Conservation (phyloP, 2,888 invertebrate species). For the Ornithoptera priamus region DNA sequence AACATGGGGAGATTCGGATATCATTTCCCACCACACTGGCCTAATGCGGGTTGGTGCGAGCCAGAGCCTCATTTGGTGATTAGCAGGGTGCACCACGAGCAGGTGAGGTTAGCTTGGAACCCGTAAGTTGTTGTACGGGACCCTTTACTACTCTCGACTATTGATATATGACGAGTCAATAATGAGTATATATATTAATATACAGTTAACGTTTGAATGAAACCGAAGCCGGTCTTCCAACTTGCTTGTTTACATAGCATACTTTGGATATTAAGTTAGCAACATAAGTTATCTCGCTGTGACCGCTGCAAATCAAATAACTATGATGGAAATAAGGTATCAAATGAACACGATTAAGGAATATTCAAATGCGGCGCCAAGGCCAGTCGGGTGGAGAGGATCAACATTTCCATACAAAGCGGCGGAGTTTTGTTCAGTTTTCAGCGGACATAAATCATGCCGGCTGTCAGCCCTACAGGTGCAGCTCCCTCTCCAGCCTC, state of each 20-base stretch:
- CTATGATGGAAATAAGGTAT: slow-evolving; percentile 7
- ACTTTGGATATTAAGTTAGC: not conserved
- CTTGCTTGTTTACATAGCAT: not conserved
- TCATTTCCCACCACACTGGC: no score
- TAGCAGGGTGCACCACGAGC: no score
- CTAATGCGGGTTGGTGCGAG: no score
- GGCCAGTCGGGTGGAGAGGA: slow-evolving; percentile 33
- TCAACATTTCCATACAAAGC: slow-evolving; percentile 63
- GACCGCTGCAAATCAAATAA: not conserved
- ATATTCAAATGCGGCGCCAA: slow-evolving; percentile 35
- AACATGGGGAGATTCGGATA: no score
- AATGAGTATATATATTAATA: no score
- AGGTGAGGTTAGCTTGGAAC: no score
- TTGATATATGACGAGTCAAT: no score
- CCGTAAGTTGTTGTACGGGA: no score
- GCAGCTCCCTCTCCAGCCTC: slow-evolving; percentile 49
- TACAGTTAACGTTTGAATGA: no score
- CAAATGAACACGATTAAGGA: slow-evolving; percentile 2
- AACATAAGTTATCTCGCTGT: not conserved
- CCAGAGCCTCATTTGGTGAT: no score
- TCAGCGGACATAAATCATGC: slow-evolving; percentile 62
- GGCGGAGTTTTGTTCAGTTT: slow-evolving; percentile 55
- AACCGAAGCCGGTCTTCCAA: not conserved
- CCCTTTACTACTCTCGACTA: no score
- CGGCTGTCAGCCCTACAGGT: slow-evolving; percentile 64